Conservation (phyloP, 2,113 vertebrate species). For the Rhea pennata region DNA sequence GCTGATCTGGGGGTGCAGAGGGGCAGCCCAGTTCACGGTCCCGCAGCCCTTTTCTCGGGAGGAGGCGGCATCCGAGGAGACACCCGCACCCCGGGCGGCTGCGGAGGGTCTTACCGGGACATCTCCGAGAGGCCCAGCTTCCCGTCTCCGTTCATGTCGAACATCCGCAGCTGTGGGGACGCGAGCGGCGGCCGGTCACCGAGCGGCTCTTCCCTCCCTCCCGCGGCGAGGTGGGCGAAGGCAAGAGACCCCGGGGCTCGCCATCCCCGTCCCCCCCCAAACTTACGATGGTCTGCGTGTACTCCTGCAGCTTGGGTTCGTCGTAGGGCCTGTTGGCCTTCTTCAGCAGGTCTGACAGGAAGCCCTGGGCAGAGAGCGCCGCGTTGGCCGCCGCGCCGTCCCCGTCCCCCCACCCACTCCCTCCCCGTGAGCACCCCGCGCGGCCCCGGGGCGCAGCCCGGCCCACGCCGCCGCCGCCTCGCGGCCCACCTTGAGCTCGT, state of each 20-base stretch:
- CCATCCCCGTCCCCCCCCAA: neutral
- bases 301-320: slow-evolving; percentile 93
- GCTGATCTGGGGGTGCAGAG: too few relatives aligned
- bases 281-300: slow-evolving; percentile 95
- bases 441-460: neutral
- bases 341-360: slow-evolving; percentile 94
- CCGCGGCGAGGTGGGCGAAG: neutral
- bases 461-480: fast-evolving
- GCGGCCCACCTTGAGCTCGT: slow-evolving; percentile 92
- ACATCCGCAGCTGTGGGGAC: slow-evolving; percentile 88
- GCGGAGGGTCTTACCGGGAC: slow-evolving; percentile 84
- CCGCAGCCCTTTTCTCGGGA: too few relatives aligned
- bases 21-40: too few relatives aligned
- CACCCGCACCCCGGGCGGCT: too few relatives aligned
- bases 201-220: neutral
- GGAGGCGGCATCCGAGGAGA: too few relatives aligned
- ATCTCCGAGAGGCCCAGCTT: slow-evolving; percentile 95
- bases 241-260: neutral
- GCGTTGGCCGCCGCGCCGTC: neutral
- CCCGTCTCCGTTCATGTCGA: slow-evolving; percentile 93
- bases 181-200: neutral
- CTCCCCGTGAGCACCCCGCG: neutral
- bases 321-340: slow-evolving; percentile 93
- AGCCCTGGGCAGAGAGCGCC: slow-evolving; percentile 79
- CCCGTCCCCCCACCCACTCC: too few relatives aligned